Evolutionary conservation across 2,113 vertebrate genomes (phyloP).

Genomic region (Zosterops hypoxanthus): DNA sequence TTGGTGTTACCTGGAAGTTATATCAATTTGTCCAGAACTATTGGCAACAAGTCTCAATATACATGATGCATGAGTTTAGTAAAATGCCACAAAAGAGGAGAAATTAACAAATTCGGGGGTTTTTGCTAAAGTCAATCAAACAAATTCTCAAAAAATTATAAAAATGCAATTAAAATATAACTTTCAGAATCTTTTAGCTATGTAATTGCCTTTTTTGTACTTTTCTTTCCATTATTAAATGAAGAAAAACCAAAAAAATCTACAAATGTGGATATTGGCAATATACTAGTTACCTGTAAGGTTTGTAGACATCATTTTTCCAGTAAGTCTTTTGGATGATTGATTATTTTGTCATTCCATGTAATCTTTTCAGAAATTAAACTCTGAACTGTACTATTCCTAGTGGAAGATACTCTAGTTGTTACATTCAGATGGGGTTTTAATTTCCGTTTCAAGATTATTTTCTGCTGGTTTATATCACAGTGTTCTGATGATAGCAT

Average conservation of each 20-base stretch:
- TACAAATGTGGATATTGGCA: not conserved
- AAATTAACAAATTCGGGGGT: not conserved
- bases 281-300: not conserved
- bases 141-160: not conserved
- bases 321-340: not conserved
- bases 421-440: not conserved
- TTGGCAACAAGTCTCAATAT: not conserved
- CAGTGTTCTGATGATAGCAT: not conserved
- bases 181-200: not conserved
- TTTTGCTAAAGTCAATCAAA: not conserved
- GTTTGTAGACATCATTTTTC: not conserved
- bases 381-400: not conserved
- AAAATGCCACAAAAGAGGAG: not conserved
- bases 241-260: rapidly evolving
- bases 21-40: not conserved
- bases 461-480: not conserved
- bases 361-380: not conserved
- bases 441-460: not conserved
- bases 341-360: not conserved
- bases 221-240: not conserved
- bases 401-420: not conserved
- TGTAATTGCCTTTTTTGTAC: not conserved
- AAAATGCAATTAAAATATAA: not conserved
- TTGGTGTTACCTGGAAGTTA: not conserved
- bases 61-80: not conserved